A percentile compares a stretch with the other conserved stretches of the same genome.
phyloP scores from a whole-genome alignment of 1,140 invertebrate genomes.

The Lordiphosa stackelbergi region DNA sequence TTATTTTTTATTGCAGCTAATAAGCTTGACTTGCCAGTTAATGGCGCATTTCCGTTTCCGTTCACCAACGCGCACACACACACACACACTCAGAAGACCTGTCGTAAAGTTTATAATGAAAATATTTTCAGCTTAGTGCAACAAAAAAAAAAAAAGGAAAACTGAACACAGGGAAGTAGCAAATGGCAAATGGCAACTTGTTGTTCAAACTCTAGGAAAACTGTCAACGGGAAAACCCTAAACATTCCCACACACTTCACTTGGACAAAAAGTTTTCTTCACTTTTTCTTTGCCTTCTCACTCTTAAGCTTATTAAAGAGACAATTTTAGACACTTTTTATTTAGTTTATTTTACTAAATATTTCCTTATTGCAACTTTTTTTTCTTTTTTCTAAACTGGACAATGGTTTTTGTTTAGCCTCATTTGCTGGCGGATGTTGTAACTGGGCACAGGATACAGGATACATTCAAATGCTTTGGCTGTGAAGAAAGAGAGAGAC shows the following conservation, averaged over 20 bases:
- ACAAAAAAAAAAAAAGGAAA: conserved; percentile 11
- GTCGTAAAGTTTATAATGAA: conserved; percentile 73
- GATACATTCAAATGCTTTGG: conserved; percentile 31
- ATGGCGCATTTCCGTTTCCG: conserved; percentile 70
- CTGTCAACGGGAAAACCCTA: conserved; percentile 38
- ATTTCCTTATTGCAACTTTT: conserved; percentile 68
- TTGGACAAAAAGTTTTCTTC: background rate
- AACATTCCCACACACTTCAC: conserved; percentile 16
- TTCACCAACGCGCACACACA: conserved; percentile 27
- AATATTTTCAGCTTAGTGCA: conserved; percentile 64
- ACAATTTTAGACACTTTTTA: conserved; percentile 57
- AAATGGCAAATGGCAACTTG: conserved; percentile 49
- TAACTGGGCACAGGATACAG: conserved; percentile 32
- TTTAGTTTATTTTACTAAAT: conserved; percentile 60
- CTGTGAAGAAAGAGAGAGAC: background rate
- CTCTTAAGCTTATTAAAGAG: conserved; percentile 60
- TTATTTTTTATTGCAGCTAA: conserved; percentile 74
- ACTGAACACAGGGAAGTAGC: conserved; percentile 1
- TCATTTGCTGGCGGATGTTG: conserved; percentile 52
- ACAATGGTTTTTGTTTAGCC: conserved; percentile 28
- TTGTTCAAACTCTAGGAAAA: conserved; percentile 52
- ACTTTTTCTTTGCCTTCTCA: conserved; percentile 30
- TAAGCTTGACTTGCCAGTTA: conserved; percentile 72
- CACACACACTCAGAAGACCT: conserved; percentile 38
- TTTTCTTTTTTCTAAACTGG: conserved; percentile 4